Evolutionary conservation across 2,113 vertebrate species (phyloP), one percentile per base, ranked within the genome.

Genomic region (Tympanuchus pallidicinctus): DNA sequence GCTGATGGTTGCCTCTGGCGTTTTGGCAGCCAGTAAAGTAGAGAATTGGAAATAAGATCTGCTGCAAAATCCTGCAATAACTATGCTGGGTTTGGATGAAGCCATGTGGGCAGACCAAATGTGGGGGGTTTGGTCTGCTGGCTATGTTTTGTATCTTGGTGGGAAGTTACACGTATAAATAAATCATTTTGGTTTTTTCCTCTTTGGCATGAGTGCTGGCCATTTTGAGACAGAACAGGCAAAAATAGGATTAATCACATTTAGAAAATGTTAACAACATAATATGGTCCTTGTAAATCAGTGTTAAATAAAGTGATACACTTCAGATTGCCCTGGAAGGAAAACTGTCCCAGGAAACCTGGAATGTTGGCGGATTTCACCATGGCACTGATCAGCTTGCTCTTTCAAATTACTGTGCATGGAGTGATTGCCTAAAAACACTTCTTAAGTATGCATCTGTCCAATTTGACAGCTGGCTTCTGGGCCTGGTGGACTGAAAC

Each of bases 311-410:
- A 90, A 82, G 59, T 43, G 65, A 66, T 88, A 86, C 43, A 27
- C 86, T 59, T 81, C 27, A 32, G 59, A 45, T 25, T 56, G 78
- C 30, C 91, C 42, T 81, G 66, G 38, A 36, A 77, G 38, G 21
- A 77, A 80, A 95, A 91, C 83, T 96, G 88, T 40, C 61, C 76
- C 86, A 86, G 83, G 63, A 84, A 60, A 12, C 34, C 45, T 42
- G 69, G 85, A 90, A 91, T 65, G 43, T 86, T 80, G 92, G 52
- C 36, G 54, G 86, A 88, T 92, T 73, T 82, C 93, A 22, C 89
- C 81, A 52, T 69, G 14, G 88, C 27, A 72, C 59, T 17, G 61
- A 87, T 96, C 86, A 95, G n/a, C 64, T 95, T 74, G 47, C 40
- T 94, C 6, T 42, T 95, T 59, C 52, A 85, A 90, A 88, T 88